Evolutionary conservation across 2,113 vertebrate genomes (phyloP).

Genomic region (Pantherophis guttatus): DNA sequence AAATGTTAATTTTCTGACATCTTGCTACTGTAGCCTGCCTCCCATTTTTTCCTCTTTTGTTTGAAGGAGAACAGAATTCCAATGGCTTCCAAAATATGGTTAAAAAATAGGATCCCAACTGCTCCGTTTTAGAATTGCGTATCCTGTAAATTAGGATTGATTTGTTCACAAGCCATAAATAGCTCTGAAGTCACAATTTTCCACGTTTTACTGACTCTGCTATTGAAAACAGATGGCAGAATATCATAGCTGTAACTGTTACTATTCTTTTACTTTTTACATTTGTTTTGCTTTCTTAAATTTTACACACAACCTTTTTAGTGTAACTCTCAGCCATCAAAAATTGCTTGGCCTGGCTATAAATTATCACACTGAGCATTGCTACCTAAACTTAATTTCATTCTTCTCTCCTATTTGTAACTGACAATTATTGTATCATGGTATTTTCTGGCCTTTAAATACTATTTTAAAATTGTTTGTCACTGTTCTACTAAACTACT

Average conservation of each 20-base stretch:
- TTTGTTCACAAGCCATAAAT: not conserved
- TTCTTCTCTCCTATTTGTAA: not conserved
- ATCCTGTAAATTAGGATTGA: not conserved
- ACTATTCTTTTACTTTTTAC: not conserved
- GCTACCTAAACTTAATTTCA: not conserved
- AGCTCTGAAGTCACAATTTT: not conserved
- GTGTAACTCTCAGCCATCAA: not conserved
- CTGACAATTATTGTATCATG: not conserved
- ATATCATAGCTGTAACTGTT: not conserved
- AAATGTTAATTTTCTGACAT: not conserved
- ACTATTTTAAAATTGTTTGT: not conserved
- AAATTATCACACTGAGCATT: not conserved
- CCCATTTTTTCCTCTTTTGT: not conserved
- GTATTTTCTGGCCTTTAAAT: not conserved
- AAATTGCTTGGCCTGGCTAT: not conserved
- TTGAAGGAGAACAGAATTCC: not conserved
- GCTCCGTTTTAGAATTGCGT: not conserved
- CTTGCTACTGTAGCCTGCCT: not conserved
- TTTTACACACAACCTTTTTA: not conserved
- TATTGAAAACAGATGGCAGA: not conserved
- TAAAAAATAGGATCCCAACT: not conserved
- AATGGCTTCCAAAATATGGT: not conserved
- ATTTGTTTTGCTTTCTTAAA: not conserved
- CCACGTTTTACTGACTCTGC: not conserved
- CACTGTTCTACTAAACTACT: not conserved